phyloP scores from a whole-genome alignment of 2,113 vertebrate genomes.

The Capreolus pygargus region DNA sequence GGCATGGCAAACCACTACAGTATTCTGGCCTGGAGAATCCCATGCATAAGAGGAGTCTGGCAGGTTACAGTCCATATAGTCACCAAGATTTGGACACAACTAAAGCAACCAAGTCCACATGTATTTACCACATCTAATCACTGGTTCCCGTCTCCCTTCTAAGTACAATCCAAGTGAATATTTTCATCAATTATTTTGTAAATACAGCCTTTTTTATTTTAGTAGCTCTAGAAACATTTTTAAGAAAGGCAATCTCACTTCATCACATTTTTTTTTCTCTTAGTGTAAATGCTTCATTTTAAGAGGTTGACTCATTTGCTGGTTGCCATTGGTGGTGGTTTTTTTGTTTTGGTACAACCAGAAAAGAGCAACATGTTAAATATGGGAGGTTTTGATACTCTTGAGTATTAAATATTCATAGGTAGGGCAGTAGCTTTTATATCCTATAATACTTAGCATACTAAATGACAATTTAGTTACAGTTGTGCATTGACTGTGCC shows the following conservation, averaged over 20 bases:
- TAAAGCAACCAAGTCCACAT: neutral
- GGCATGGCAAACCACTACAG: neutral
- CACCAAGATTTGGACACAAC: neutral
- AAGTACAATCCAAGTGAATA: neutral
- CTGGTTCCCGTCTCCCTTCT: neutral
- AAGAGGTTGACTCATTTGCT: neutral
- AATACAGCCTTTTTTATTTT: neutral
- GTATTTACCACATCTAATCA: neutral
- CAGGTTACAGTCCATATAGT: neutral
- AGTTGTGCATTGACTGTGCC: neutral
- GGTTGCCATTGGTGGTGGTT: neutral
- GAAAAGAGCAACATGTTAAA: neutral
- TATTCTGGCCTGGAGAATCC: neutral
- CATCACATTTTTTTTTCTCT: neutral
- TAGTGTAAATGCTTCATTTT: neutral
- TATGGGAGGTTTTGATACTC: neutral
- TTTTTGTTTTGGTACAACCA: neutral
- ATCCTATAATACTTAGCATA: neutral
- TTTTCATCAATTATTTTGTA: neutral
- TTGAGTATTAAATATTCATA: neutral
- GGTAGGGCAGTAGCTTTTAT: neutral
- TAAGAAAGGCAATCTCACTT: neutral
- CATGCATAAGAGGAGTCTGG: neutral
- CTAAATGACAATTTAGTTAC: neutral
- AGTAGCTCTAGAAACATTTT: neutral